Percentiles rank a stretch among this genome's conserved stretches.
Conservation (phyloP, 2,888 invertebrate species). For the Perizoma affinitatum region DNA sequence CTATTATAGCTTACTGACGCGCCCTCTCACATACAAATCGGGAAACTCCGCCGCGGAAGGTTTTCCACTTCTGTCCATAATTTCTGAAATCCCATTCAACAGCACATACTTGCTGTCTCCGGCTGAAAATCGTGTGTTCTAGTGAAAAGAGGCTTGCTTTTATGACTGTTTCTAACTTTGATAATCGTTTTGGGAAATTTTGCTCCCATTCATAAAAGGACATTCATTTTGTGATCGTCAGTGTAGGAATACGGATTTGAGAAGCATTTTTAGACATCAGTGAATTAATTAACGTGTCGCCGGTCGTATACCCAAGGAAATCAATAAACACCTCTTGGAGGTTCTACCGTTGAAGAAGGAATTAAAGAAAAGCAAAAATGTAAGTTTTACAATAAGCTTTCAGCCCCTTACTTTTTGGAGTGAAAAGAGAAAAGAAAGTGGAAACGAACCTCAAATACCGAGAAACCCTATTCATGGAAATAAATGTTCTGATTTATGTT, state of each 20-base stretch:
- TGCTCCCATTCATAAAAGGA: conserved; percentile 74
- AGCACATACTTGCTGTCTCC: conserved; percentile 49
- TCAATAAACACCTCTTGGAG: conserved; percentile 37
- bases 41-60: conserved; percentile 72
- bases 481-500: too few relatives aligned
- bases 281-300: conserved; percentile 48
- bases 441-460: neutral
- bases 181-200: conserved; percentile 61
- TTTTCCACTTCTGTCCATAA: conserved; percentile 70
- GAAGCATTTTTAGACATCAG: conserved; percentile 42
- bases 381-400: conserved; percentile 24
- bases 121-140: conserved; percentile 46
- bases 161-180: conserved; percentile 68
- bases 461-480: neutral
- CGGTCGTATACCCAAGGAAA: conserved; percentile 31
- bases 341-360: conserved; percentile 19
- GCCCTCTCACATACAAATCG: conserved; percentile 80
- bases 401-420: neutral
- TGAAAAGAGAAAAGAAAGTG: too few relatives aligned
- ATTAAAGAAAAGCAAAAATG: conserved; percentile 34
- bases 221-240: conserved; percentile 69
- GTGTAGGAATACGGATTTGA: conserved; percentile 63
- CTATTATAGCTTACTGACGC: conserved; percentile 70
- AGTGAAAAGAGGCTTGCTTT: conserved; percentile 39
- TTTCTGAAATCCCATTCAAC: conserved; percentile 67